These are phyloP conservation scores for Acleris literana DNA, from an alignment of 2,888 invertebrate species.

Conservation along the genomic window DNA sequence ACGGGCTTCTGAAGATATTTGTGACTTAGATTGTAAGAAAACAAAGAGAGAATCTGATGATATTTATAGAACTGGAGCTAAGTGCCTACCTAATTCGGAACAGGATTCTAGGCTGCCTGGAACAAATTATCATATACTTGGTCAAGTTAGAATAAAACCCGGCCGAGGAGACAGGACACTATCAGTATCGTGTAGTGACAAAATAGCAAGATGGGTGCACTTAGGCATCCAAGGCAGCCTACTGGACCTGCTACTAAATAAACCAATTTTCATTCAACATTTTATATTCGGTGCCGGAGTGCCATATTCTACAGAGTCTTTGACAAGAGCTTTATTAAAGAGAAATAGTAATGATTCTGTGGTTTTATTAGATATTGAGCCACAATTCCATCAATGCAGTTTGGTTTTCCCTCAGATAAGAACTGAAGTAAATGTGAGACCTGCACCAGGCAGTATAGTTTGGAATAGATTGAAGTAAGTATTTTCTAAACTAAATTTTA, in stretches of 20 bases:
- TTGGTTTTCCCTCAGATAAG: constrained; percentile 54
- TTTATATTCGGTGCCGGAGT: constrained; percentile 88
- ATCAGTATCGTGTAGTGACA: constrained; percentile 97
- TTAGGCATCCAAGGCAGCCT: constrained; percentile 94
- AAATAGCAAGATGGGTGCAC: constrained; percentile 94
- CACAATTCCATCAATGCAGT: constrained; percentile 57
- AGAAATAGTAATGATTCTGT: constrained; percentile 51
- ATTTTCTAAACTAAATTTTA: constrained; percentile 2
- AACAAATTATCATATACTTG: constrained; percentile 85
- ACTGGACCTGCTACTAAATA: constrained; percentile 85
- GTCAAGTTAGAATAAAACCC: constrained; percentile 93
- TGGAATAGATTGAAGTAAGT: constrained; percentile 67
- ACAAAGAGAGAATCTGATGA: constrained; percentile 45
- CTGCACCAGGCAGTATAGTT: constrained; percentile 67
- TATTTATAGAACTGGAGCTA: constrained; percentile 94
- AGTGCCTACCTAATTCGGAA: constrained; percentile 84
- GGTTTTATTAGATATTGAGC: constrained; percentile 42
- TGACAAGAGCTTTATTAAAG: constrained; percentile 80
- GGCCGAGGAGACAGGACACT: constrained; percentile 94
- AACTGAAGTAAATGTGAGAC: constrained; percentile 48
- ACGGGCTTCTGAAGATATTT: constrained; percentile 45
- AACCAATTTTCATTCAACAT: constrained; percentile 87
- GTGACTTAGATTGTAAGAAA: constrained; percentile 51
- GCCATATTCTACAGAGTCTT: constrained; percentile 84
- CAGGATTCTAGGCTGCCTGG: constrained; percentile 85